Evolutionary conservation across 2,797 vertebrate species (phyloP), one percentile per base, ranked within the genome.

Genomic region (Falco columbarius): DNA sequence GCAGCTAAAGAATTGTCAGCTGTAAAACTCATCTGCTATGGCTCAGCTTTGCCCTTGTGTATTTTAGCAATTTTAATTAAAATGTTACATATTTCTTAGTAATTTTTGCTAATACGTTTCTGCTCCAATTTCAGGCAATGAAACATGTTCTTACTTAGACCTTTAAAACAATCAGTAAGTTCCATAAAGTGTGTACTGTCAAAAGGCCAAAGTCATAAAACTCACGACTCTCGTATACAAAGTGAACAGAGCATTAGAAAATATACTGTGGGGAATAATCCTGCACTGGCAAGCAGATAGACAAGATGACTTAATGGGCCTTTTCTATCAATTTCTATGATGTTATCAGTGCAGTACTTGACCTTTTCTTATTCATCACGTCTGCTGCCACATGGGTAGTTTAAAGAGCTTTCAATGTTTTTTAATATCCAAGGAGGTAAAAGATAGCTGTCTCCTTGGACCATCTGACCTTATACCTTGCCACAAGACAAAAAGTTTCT

Each of bases 151-250:
- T 90, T 86, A 90, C 47, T 92, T n/a, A 92, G 81, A 23, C 36
- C 84, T 93, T 75, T 95, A 61, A 90, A 96, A 88, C 77, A 94
- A 93, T 58, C 89, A 92, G 38, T 86, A 81, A 89, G 49, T 77
- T 88, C 76, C 77, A 83, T 55, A 81, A 85, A 95, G 74, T 9
- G 23, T 6, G 8, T 66, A 68, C 56, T 86, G 94, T 81, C 95
- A 96, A 86, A 67, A 94, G 92, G 95, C 86, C 79, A 97, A 95
- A 72, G 23, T 36, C 88, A 87, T 96, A 95, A 97, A 96, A 85
- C 30, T 79, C 70, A 15, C 22, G 17, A 81, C 66, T 92, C 61
- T 90, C 83, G 86, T 93, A 86, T n/a, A 79, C 71, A 38, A 90
- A 26, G 19, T 86, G 95, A 93, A 82, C 15, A 2, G 3, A 92